Evolutionary conservation across 2,888 invertebrate genomes (phyloP).

Genomic region (Scaptomyza flava): DNA sequence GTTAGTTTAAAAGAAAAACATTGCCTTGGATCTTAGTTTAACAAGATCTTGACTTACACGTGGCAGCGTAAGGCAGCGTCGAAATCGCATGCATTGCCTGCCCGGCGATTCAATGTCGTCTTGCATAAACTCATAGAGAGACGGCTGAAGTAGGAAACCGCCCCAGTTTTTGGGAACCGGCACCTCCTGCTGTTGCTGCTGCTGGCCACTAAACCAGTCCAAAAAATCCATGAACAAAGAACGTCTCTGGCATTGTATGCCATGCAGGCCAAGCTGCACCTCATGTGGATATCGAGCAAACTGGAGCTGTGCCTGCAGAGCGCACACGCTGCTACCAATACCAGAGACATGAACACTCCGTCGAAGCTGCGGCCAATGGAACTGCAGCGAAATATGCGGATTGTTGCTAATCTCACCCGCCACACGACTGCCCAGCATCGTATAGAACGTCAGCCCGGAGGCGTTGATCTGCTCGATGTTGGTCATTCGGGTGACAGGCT

Average conservation of each 20-base stretch:
- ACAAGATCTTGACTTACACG: constrained; percentile 33
- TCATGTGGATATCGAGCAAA: constrained; percentile 92
- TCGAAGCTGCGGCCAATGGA: constrained; percentile 94
- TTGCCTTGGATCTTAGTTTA: not conserved
- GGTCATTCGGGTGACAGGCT: constrained; percentile 95
- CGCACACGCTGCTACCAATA: constrained; percentile 88
- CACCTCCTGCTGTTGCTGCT: constrained; percentile 79
- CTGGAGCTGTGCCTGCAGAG: constrained; percentile 91
- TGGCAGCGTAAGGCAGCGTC: constrained; percentile 51
- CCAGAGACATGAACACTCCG: constrained; percentile 96
- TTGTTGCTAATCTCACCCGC: constrained; percentile 93
- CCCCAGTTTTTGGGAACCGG: constrained; percentile 93
- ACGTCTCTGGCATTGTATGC: not conserved
- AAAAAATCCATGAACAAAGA: constrained; percentile 18
- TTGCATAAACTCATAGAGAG: constrained; percentile 93
- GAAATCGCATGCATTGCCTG: constrained; percentile 44
- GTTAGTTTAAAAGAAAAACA: not conserved
- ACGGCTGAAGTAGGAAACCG: constrained; percentile 93
- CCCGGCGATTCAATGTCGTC: not conserved
- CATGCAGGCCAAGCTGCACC: constrained; percentile 88
- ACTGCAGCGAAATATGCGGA: constrained; percentile 93
- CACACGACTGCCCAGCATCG: constrained; percentile 96
- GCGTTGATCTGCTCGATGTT: constrained; percentile 93
- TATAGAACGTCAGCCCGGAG: constrained; percentile 96
- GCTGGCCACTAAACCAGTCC: constrained; percentile 83